Base-by-base conservation (phyloP, 2,113 vertebrate species). In the Hippocampus mohnikei region DNA sequence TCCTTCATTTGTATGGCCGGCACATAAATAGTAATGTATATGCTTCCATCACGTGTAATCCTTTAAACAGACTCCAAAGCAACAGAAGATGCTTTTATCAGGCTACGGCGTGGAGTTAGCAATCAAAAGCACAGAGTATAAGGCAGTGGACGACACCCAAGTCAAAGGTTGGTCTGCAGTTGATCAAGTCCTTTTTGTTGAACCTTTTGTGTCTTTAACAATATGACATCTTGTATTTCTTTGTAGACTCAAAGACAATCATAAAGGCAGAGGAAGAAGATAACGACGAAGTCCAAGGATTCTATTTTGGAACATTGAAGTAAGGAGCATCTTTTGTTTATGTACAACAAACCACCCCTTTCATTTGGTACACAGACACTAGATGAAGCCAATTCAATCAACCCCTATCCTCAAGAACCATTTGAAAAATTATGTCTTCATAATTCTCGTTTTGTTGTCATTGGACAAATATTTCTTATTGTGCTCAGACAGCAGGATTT, bases 101-200 rank as follows among this genome's bases (percentile, higher is more conserved):
- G 97, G 97, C 56, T 99, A 98, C 69, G 95, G 95, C 64, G 97
- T 99, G 71, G 97, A 98, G 84, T 91, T 99, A 87, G 97, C 96
- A 5, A 95, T 98, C 85, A 99, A 99, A 90, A 98, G 90, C 84
- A 98, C 96, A 20, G 97, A 99, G 85, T 99, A 99, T 88, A 96
- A 96, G 93, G 95, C 94, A 9, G 80, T 98, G 80, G 97, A 98
- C 91, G 97, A 99, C 85, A 91, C 88, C 0, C 90, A 94, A 82
- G 86, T 94, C 71, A 95, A 95, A 95, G 94, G 97, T 99, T 88
- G 73, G 81, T 77, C 53, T 44, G 42, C 68, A 33, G 70, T 33
- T 72, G 67, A 10, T 78, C 41, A 61, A 46, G 55, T 25, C 33
- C 73, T 50, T 20, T 50, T 23, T 68, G 55, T 27, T 69, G 21